Evolutionary conservation across 2,797 vertebrate genomes (phyloP).

Genomic region (Gadopsis marmoratus): DNA sequence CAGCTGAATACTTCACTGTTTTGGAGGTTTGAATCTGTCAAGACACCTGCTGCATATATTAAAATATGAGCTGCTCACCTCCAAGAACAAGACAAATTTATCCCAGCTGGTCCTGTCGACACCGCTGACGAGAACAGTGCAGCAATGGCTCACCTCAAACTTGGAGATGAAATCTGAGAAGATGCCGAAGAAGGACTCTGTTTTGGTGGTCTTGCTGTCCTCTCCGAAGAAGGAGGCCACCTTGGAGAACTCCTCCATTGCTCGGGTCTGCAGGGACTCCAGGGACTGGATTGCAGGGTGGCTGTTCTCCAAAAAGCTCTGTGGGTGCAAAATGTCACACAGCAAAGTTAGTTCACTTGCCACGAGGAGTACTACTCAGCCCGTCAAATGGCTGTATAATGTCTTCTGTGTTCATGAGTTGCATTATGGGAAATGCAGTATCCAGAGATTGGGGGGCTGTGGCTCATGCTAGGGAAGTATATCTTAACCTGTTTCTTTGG

Average conservation of each 20-base stretch:
- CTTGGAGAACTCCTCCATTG: slow-evolving; percentile 93
- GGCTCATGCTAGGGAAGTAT: not conserved
- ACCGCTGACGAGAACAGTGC: not conserved
- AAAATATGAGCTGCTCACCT: slow-evolving; percentile 1
- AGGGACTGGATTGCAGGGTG: slow-evolving; percentile 92
- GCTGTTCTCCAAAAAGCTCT: slow-evolving; percentile 97
- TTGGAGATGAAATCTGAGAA: slow-evolving; percentile 96
- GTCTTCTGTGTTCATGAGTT: not conserved
- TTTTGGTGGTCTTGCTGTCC: slow-evolving; percentile 91
- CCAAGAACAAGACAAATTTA: slow-evolving; percentile 20
- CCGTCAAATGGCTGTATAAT: not conserved
- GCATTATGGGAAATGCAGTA: slow-evolving; percentile 1
- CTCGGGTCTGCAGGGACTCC: slow-evolving; percentile 91
- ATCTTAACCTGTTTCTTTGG: not conserved
- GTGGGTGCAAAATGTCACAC: slow-evolving; percentile 52
- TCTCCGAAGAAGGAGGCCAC: slow-evolving; percentile 95
- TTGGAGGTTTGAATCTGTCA: slow-evolving; percentile 34
- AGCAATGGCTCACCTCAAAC: slow-evolving; percentile 90
- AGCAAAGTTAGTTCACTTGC: not conserved
- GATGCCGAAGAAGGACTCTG: slow-evolving; percentile 96
- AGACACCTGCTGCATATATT: slow-evolving; percentile 16
- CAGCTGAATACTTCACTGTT: slow-evolving; percentile 10
- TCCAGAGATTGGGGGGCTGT: not conserved
- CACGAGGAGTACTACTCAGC: not conserved
- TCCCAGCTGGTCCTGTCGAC: not conserved